These are phyloP conservation scores for Ephydatia muelleri DNA, from an alignment of 37 sponge, comb jelly and placozoan genomes.

Conservation along the genomic window DNA sequence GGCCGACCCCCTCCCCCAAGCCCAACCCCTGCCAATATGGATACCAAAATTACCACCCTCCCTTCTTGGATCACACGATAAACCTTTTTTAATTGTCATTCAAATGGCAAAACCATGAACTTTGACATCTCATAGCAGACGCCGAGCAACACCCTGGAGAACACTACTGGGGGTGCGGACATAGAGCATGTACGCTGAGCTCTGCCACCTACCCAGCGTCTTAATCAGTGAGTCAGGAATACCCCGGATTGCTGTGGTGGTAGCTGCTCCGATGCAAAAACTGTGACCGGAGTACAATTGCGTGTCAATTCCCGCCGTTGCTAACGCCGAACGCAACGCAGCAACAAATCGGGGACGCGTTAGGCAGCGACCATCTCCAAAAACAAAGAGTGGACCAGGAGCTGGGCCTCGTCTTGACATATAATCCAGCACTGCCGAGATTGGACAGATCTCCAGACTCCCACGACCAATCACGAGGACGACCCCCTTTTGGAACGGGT, in stretches of 20 bases:
- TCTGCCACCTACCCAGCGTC: conserved; percentile 31
- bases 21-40: not conserved
- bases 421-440: conserved; percentile 19
- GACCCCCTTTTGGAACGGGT: conserved; percentile 27
- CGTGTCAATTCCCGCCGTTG: conserved; percentile 9
- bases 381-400: conserved; percentile 5
- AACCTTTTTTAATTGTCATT: not conserved
- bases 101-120: not conserved
- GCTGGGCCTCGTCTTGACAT: not conserved
- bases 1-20: not conserved
- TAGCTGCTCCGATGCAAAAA: conserved; percentile 37
- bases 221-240: conserved; percentile 27
- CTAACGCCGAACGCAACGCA: not conserved
- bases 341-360: conserved; percentile 7
- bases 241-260: conserved; percentile 13
- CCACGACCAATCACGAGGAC: not conserved
- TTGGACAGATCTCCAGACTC: conserved; percentile 12
- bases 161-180: conserved; percentile 6
- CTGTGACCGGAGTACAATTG: conserved; percentile 18
- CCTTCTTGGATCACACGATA: not conserved
- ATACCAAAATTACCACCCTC: not conserved
- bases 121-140: not conserved
- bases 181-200: conserved; percentile 23
- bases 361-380: conserved; percentile 1
- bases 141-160: not conserved